Evolutionary conservation across 1,140 invertebrate genomes (phyloP).

Genomic region (Maniola jurtina): DNA sequence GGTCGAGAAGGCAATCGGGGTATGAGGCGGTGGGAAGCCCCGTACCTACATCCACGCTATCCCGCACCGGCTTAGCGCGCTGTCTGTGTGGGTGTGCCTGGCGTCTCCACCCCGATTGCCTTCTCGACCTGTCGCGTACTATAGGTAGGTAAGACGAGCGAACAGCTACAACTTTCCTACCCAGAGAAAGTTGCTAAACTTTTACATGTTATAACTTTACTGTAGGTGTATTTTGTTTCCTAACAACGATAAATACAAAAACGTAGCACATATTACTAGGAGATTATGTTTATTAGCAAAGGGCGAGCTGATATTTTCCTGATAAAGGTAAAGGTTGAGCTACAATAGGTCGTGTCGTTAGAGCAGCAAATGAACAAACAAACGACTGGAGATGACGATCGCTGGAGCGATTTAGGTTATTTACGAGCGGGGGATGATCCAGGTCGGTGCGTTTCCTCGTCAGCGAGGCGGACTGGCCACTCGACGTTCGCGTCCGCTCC

Average conservation of each 20-base stretch:
- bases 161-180: background rate
- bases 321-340: conserved; percentile 1
- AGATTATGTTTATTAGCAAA: conserved; percentile 9
- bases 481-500: conserved; percentile 32
- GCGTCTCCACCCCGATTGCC: no score
- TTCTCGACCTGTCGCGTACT: no score
- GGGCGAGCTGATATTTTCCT: background rate
- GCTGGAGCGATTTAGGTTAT: conserved; percentile 38
- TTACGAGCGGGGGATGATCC: conserved; percentile 57
- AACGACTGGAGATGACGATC: conserved; percentile 12
- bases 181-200: background rate
- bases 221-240: background rate
- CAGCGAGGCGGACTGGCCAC: conserved; percentile 37
- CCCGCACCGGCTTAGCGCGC: no score
- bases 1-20: no score
- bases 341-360: conserved; percentile 25
- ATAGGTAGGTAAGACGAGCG: background rate
- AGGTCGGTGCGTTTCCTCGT: conserved; percentile 54
- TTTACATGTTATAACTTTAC: background rate
- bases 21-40: no score
- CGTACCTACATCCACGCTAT: no score
- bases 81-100: no score
- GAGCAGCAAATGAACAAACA: background rate
- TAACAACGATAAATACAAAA: background rate
- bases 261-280: background rate